These are phyloP conservation scores for Thera britannica DNA, from an alignment of 2,888 invertebrate genomes.

Conservation along the genomic window DNA sequence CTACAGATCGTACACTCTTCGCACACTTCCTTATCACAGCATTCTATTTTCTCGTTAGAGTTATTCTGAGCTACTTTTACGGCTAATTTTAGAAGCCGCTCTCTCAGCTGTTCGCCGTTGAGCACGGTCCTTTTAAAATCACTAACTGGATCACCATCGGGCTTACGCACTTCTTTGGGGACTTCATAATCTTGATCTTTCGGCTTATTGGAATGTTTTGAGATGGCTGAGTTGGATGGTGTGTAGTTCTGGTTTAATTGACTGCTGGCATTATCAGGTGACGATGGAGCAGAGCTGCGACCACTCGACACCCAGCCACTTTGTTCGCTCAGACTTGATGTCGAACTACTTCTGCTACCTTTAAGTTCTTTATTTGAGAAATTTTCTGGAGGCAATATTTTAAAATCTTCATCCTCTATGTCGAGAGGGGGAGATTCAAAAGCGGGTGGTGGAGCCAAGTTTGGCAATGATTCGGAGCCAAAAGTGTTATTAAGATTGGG, in stretches of 20 bases:
- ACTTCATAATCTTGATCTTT: constrained; percentile 52
- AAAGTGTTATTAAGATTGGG: constrained; percentile 79
- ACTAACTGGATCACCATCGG: constrained; percentile 68
- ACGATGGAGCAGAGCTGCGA: constrained; percentile 86
- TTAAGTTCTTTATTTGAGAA: constrained; percentile 77
- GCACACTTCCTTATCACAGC: constrained; percentile 81
- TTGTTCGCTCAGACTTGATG: constrained; percentile 91
- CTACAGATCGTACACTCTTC: constrained; percentile 82
- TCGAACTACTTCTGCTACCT: constrained; percentile 81
- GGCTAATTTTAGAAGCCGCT: constrained; percentile 87
- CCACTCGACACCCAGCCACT: constrained; percentile 95
- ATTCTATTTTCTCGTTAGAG: constrained; percentile 79
- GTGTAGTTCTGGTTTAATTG: constrained; percentile 79
- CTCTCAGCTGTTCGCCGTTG: constrained; percentile 87
- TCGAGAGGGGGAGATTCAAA: constrained; percentile 84
- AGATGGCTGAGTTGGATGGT: constrained; percentile 59
- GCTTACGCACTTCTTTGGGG: constrained; percentile 51
- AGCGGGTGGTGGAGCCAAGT: constrained; percentile 87
- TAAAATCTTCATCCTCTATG: constrained; percentile 80
- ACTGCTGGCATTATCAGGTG: constrained; percentile 84
- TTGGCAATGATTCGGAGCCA: constrained; percentile 89
- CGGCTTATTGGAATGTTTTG: constrained; percentile 59
- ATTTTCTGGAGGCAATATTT: constrained; percentile 79
- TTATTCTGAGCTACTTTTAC: constrained; percentile 77
- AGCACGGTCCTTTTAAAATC: constrained; percentile 80